Conservation (phyloP, 2,888 invertebrate genomes). For the Zelleria hepariella region DNA sequence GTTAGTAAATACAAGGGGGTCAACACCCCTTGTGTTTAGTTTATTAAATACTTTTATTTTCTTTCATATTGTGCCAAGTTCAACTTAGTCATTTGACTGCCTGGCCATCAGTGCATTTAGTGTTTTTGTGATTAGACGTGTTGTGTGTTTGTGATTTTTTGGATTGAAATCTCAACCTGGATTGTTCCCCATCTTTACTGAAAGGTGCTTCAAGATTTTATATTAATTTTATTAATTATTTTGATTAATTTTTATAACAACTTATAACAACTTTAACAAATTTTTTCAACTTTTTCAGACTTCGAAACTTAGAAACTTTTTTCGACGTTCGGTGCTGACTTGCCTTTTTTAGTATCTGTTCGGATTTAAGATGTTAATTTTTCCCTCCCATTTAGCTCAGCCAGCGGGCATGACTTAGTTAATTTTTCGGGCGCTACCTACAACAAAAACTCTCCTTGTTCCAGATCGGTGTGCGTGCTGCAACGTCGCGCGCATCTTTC, state of each 20-base stretch:
- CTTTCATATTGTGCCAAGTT: slow-evolving; percentile 5
- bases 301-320: neutral
- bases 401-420: neutral
- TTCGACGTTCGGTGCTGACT: too few relatives aligned
- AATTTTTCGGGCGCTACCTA: neutral
- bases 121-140: neutral
- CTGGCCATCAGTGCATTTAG: neutral
- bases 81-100: neutral
- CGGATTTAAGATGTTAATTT: too few relatives aligned
- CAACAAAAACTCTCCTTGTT: slow-evolving; percentile 33
- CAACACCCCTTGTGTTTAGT: slow-evolving; percentile 33
- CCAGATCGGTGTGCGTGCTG: slow-evolving; percentile 64
- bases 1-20: slow-evolving; percentile 56
- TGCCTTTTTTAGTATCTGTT: too few relatives aligned
- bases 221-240: neutral
- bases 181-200: neutral
- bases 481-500: slow-evolving; percentile 64
- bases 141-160: neutral
- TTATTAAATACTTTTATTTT: slow-evolving; percentile 15
- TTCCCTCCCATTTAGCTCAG: too few relatives aligned
- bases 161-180: neutral
- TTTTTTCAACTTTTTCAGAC: slow-evolving; percentile 9
- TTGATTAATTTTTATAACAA: neutral
- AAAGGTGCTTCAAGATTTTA: neutral
- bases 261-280: neutral